Conservation (phyloP, 2,797 vertebrate genomes). For the Cynopterus sphinx region DNA sequence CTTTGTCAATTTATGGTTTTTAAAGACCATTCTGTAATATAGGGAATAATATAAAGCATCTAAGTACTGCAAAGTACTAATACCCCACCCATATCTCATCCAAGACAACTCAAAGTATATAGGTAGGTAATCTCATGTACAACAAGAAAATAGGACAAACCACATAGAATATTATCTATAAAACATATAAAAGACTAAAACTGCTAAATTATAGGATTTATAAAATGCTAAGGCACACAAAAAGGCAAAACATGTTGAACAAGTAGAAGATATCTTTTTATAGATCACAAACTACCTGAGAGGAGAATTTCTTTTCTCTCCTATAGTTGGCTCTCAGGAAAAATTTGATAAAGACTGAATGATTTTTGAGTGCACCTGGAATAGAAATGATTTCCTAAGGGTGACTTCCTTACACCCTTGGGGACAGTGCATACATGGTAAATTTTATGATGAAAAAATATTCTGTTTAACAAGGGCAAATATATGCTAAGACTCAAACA, state of each 20-base stretch:
- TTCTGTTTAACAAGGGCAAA: not conserved
- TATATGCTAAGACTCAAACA: not conserved
- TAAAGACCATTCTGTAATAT: not conserved
- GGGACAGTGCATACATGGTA: not conserved
- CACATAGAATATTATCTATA: not conserved
- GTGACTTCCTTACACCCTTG: not conserved
- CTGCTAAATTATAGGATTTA: not conserved
- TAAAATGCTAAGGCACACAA: not conserved
- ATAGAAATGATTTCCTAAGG: not conserved
- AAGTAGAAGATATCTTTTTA: not conserved
- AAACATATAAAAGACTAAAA: conserved; percentile 5
- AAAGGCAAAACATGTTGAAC: not conserved
- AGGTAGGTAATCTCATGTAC: not conserved
- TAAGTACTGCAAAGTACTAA: not conserved
- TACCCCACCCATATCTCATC: not conserved
- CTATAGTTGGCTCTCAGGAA: not conserved
- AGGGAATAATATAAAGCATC: not conserved
- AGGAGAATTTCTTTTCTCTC: not conserved
- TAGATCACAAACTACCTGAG: not conserved
- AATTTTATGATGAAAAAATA: not conserved
- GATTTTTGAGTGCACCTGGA: not conserved
- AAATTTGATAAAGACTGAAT: not conserved
- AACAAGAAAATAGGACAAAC: not conserved
- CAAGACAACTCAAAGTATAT: not conserved
- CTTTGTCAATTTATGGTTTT: not conserved